Percentiles rank a stretch among this genome's conserved stretches.
Conservation (phyloP, 92 coral and sea anemone species). For the Phymanthus crucifer region DNA sequence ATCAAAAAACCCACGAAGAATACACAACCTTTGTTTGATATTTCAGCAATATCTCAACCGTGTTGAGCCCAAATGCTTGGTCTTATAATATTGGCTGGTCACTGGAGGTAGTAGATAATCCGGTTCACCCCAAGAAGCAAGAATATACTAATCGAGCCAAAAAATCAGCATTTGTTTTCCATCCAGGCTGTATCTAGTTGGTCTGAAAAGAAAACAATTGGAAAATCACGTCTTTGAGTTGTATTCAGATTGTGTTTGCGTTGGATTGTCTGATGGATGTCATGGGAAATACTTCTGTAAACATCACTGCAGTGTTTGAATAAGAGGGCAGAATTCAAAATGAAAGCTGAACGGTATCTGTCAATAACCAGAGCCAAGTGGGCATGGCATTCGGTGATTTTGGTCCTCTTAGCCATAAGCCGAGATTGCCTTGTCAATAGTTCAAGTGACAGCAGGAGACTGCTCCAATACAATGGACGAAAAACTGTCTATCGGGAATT, state of each 20-base stretch:
- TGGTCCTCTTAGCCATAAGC: not conserved
- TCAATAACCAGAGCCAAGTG: not conserved
- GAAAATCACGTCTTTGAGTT: not conserved
- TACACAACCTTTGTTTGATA: slow-evolving; percentile 3
- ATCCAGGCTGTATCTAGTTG: not conserved
- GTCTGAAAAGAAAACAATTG: not conserved
- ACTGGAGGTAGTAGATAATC: not conserved
- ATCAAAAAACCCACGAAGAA: not conserved
- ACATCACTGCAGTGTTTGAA: not conserved
- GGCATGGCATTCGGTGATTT: not conserved
- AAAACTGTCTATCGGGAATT: not conserved
- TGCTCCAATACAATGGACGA: not conserved
- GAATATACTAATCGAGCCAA: not conserved
- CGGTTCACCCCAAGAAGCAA: not conserved
- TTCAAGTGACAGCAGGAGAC: slow-evolving; percentile 1
- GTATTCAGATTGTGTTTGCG: not conserved
- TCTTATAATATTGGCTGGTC: not conserved
- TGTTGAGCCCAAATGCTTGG: not conserved
- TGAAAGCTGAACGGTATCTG: not conserved
- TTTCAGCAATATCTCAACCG: not conserved
- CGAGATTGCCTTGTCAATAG: not conserved
- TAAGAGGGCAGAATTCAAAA: not conserved
- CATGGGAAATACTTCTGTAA: not conserved
- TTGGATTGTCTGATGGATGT: not conserved
- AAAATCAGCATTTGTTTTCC: not conserved